Evolutionary conservation across 2,113 vertebrate species (phyloP), one percentile per base, ranked within the genome.

Genomic region (Aptenodytes forsteri): DNA sequence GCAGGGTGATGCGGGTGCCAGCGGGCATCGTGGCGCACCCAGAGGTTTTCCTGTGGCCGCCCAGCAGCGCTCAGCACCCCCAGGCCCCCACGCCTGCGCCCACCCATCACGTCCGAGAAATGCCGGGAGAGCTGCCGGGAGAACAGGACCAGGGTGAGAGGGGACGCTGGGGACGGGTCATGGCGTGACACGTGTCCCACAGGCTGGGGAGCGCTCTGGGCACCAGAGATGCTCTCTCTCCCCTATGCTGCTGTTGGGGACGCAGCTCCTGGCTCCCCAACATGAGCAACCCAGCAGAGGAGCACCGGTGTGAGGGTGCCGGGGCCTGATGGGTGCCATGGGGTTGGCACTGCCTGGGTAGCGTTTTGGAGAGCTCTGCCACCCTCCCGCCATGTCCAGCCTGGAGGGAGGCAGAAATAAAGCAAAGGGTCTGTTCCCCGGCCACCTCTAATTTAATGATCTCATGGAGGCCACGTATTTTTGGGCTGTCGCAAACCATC

Each of bases 21-120:
- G 42, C 0, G 10, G 78, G 34, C 47, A 49, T 11, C 0, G 2
- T 12, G 42, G 38, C 38, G 27, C 23, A 18, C 44, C 52, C 80
- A 88, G 83, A 85, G 32, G 54, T n/a, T 59, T 40, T 70, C 27
- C 69, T 34, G 50, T 22, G 38, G 34, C 15, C 11, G 5, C 22
- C 14, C 26, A 79, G 61, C 36, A 46, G 42, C 3, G 11, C 73
- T 55, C 54, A 77, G 13, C 18, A 3, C n/a, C 34, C 9, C 56
- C 1, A 0, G 16, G 15, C 13, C n/a, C 21, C 38, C 38, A 26
- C 0, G 0, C 16, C 40, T 75, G 40, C 1, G 0, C 23, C 58
- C 25, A 77, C 16, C 8, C 25, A 21, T 16, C 2, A 10, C 34
- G 50, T 44, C 59, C 0, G 2, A 42, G 50, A 40, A 73, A 16